These are phyloP conservation scores for Hypotaenidia okinawae DNA, from an alignment of 2,797 vertebrate genomes.

Conservation along the genomic window DNA sequence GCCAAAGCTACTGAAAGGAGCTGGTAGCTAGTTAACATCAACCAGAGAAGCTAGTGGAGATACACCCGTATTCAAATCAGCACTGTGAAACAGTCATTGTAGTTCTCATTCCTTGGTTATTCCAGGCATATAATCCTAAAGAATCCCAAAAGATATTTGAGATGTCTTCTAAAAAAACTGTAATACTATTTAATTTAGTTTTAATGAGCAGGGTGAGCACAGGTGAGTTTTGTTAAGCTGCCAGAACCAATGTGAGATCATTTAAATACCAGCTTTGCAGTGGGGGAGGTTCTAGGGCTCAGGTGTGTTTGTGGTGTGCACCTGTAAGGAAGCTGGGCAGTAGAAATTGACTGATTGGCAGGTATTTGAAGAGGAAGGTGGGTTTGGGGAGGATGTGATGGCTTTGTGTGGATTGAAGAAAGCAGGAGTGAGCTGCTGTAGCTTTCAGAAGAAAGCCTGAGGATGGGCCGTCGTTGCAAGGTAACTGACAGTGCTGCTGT, in stretches of 20 bases:
- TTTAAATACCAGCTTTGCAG: neutral
- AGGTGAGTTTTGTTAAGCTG: neutral
- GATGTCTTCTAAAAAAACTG: neutral
- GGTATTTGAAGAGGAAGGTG: neutral
- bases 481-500: accelerated
- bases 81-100: neutral
- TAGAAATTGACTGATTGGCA: neutral
- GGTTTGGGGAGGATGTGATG: neutral
- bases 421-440: no score
- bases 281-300: neutral
- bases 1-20: neutral
- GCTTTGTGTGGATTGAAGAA: neutral
- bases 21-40: neutral
- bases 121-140: neutral
- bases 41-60: neutral
- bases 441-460: neutral
- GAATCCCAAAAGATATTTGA: neutral
- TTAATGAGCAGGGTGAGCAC: neutral
- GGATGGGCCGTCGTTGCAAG: neutral
- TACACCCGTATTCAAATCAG: neutral
- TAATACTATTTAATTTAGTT: no score
- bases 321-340: neutral
- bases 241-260: neutral
- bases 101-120: neutral
- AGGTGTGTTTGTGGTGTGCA: neutral